These are phyloP conservation scores for Pristionchus japonicus DNA, from an alignment of 2,888 invertebrate species.

Conservation along the genomic window DNA sequence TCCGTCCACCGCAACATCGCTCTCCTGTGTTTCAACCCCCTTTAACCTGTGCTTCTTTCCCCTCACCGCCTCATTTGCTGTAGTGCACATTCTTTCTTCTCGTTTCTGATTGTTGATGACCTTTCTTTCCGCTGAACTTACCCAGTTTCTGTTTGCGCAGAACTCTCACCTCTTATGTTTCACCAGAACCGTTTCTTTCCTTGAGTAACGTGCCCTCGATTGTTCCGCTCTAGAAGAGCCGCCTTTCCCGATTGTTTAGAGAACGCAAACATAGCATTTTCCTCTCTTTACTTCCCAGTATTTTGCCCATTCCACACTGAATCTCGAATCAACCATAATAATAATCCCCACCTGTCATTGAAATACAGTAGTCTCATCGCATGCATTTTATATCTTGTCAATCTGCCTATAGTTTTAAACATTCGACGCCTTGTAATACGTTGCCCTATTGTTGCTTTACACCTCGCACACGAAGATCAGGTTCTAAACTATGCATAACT, in stretches of 20 bases:
- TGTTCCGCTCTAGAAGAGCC: conserved; percentile 23
- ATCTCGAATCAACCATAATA: conserved; percentile 28
- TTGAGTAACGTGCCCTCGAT: neutral
- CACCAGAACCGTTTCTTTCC: neutral
- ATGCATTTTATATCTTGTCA: conserved; percentile 1
- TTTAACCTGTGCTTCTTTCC: neutral
- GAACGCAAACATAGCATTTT: conserved; percentile 10
- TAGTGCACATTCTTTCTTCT: conserved; percentile 12
- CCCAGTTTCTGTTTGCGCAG: neutral
- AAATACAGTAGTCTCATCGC: neutral
- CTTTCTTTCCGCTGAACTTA: conserved; percentile 1
- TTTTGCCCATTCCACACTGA: neutral
- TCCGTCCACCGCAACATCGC: neutral
- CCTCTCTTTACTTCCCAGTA: neutral
- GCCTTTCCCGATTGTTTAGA: neutral
- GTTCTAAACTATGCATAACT: conserved; percentile 23
- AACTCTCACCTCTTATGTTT: neutral
- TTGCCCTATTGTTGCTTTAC: conserved; percentile 31
- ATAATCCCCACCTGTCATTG: conserved; percentile 11
- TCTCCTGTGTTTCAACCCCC: neutral
- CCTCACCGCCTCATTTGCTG: neutral
- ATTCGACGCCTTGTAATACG: neutral
- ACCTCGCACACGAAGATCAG: neutral
- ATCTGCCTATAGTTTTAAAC: conserved; percentile 2
- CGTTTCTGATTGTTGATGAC: neutral